Percentiles rank a stretch among this genome's conserved stretches.
These are phyloP conservation scores for Caretta caretta DNA, from an alignment of 2,113 vertebrate genomes.

Conservation along the genomic window DNA sequence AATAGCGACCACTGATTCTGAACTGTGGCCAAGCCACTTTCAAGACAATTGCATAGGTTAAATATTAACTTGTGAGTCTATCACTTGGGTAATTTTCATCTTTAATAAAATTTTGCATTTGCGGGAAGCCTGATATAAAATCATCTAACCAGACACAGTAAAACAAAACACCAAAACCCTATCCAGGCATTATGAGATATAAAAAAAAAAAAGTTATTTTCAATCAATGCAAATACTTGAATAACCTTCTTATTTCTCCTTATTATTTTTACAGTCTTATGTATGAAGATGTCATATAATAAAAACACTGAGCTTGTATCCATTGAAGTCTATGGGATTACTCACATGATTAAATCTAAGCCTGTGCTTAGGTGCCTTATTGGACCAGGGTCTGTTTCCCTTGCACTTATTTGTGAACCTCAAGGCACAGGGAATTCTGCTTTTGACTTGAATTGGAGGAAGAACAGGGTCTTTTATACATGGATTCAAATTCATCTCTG, in stretches of 20 bases:
- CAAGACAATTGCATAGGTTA: background rate
- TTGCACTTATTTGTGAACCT: background rate
- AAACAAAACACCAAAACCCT: background rate
- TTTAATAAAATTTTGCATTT: background rate
- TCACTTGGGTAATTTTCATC: accelerated
- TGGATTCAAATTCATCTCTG: background rate
- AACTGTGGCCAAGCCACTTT: background rate
- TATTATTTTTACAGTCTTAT: background rate
- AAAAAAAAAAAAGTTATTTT: background rate
- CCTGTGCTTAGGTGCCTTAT: background rate
- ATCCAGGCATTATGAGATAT: background rate
- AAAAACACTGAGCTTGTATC: background rate
- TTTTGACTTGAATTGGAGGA: background rate
- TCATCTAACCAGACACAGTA: background rate
- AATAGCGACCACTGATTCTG: accelerated
- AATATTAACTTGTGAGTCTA: background rate
- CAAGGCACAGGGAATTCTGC: background rate
- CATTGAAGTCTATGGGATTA: background rate
- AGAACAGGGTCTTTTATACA: background rate
- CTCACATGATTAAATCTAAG: background rate
- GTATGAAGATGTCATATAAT: conserved; percentile 19
- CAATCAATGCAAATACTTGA: background rate
- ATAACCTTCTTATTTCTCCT: background rate
- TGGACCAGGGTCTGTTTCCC: background rate
- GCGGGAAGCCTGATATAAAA: background rate